These are phyloP conservation scores for Galendromus occidentalis DNA, from an alignment of 1,140 invertebrate genomes.

Conservation along the genomic window DNA sequence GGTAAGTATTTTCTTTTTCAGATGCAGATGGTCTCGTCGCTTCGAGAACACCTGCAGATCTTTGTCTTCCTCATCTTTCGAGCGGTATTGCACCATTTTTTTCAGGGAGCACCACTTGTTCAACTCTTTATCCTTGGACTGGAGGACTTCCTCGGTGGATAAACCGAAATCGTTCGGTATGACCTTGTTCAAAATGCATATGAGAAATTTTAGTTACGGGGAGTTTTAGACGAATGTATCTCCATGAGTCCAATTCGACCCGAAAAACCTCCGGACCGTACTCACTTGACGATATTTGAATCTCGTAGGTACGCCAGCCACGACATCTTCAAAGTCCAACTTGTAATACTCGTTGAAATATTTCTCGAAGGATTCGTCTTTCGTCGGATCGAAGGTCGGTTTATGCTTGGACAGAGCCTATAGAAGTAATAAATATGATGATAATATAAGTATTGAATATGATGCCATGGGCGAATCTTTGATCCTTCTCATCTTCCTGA, in stretches of 20 bases:
- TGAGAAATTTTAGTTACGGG: too few species aligned
- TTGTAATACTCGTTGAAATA: slow-evolving; percentile 87
- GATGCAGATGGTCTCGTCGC: slow-evolving; percentile 45
- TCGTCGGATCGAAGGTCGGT: slow-evolving; percentile 56
- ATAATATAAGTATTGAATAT: too few species aligned
- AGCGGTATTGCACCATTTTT: slow-evolving; percentile 56
- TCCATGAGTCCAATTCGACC: not conserved
- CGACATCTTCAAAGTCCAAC: slow-evolving; percentile 81
- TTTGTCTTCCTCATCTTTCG: slow-evolving; percentile 52
- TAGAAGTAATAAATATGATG: too few species aligned
- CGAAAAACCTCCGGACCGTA: not conserved
- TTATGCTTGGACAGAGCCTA: slow-evolving; percentile 38
- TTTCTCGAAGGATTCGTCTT: slow-evolving; percentile 53
- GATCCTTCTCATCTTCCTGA: too few species aligned
- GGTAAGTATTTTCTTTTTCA: slow-evolving; percentile 65
- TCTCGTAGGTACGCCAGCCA: slow-evolving; percentile 57
- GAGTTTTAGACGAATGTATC: too few species aligned
- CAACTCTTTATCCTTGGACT: slow-evolving; percentile 71
- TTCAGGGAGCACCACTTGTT: slow-evolving; percentile 86
- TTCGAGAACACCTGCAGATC: slow-evolving; percentile 52
- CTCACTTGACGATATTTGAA: slow-evolving; percentile 64
- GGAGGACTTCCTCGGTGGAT: slow-evolving; percentile 69
- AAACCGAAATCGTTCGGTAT: slow-evolving; percentile 76
- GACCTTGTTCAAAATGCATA: slow-evolving; percentile 28
- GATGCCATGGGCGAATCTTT: not conserved